A percentile compares a stretch with the other conserved stretches of the same genome.
These are phyloP conservation scores for Eupithecia vulgata DNA, from an alignment of 2,888 invertebrate species.

Conservation along the genomic window DNA sequence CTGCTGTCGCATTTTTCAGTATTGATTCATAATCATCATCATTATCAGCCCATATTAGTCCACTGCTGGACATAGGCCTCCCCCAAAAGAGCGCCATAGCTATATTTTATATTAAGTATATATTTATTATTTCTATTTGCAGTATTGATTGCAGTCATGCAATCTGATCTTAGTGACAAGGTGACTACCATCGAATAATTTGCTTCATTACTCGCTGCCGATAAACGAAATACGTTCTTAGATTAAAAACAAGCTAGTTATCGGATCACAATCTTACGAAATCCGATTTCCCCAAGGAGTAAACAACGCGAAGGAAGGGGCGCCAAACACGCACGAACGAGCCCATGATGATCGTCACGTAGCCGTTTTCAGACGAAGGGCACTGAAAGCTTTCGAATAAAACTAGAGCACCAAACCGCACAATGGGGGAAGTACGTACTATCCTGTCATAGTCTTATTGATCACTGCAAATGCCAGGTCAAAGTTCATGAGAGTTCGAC, in stretches of 20 bases:
- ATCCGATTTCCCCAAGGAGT: slow-evolving; percentile 13
- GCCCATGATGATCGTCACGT: slow-evolving; percentile 39
- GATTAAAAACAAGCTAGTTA: slow-evolving; percentile 4
- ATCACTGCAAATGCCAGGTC: slow-evolving; percentile 48
- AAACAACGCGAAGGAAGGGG: slow-evolving; percentile 27
- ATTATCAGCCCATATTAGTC: too few species aligned
- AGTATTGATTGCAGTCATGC: too few species aligned
- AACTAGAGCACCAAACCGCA: slow-evolving; percentile 18
- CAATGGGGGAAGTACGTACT: slow-evolving; percentile 21
- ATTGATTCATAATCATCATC: too few species aligned
- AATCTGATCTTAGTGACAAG: too few species aligned
- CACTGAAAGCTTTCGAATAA: slow-evolving; percentile 27
- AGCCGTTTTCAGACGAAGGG: slow-evolving; percentile 27
- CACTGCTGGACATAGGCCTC: too few species aligned
- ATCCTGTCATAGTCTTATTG: slow-evolving; percentile 44
- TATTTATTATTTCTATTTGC: too few species aligned
- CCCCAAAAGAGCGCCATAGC: too few species aligned
- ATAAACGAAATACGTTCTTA: neutral
- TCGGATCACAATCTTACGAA: slow-evolving; percentile 5
- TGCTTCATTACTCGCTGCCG: neutral
- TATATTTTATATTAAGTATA: too few species aligned
- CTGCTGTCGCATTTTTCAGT: too few species aligned
- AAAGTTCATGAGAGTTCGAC: slow-evolving; percentile 44
- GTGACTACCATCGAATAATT: neutral
- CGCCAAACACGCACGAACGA: slow-evolving; percentile 20